These are phyloP conservation scores for Bruchidius siliquastri DNA, from an alignment of 2,888 invertebrate genomes.

Conservation along the genomic window DNA sequence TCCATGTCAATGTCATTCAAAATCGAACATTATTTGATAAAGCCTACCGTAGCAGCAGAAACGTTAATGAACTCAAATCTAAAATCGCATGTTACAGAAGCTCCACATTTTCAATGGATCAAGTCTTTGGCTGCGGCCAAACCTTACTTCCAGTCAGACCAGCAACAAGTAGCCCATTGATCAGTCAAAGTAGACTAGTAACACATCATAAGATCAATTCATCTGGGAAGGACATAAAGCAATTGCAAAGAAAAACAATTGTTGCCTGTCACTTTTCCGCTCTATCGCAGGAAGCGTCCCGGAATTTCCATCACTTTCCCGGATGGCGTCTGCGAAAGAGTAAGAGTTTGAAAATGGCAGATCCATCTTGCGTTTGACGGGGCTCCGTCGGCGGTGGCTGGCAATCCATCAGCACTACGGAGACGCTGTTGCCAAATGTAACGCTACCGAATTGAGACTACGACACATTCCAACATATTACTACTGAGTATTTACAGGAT, in stretches of 20 bases:
- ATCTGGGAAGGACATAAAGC: background rate
- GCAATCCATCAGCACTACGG: conserved; percentile 43
- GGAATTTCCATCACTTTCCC: background rate
- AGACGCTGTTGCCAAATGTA: background rate
- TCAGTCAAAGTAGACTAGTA: no score
- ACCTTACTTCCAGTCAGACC: no score
- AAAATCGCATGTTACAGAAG: no score
- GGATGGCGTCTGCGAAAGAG: conserved; percentile 33
- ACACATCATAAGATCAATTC: background rate
- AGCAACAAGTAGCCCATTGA: no score
- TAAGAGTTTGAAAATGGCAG: conserved; percentile 48
- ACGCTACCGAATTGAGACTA: background rate
- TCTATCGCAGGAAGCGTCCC: background rate
- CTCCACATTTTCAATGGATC: no score
- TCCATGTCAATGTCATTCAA: no score
- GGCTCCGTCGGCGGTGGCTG: conserved; percentile 49
- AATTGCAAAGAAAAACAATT: background rate
- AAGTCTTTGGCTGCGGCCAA: no score
- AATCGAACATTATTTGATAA: no score
- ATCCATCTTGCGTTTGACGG: conserved; percentile 51
- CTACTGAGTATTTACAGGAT: no score
- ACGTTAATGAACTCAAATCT: no score
- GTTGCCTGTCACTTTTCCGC: background rate
- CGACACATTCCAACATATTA: background rate
- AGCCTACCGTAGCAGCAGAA: no score